Evolutionary conservation across 2,797 vertebrate species (phyloP).

Genomic region (Notoglanidium macrostoma): DNA sequence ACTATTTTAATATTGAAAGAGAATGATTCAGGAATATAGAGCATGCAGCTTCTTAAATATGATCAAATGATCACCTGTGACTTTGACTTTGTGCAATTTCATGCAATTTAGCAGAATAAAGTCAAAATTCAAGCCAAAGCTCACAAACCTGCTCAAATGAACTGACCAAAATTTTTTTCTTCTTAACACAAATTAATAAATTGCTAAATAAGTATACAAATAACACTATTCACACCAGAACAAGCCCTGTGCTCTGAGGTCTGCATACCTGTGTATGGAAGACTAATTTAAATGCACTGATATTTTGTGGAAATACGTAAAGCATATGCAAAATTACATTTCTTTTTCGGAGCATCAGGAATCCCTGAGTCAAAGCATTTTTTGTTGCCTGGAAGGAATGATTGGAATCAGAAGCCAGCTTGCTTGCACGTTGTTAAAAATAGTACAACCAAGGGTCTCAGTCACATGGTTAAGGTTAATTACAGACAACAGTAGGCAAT

Average conservation of each 20-base stretch:
- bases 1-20: neutral
- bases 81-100: neutral
- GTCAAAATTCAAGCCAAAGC: neutral
- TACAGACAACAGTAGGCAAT: slow-evolving; percentile 52
- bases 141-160: no score
- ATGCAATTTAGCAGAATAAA: neutral
- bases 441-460: slow-evolving; percentile 39
- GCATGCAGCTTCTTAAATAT: neutral
- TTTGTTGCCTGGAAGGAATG: slow-evolving; percentile 18
- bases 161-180: neutral
- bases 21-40: neutral
- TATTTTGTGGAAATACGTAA: neutral
- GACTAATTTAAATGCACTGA: neutral
- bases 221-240: neutral
- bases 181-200: neutral
- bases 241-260: no score
- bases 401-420: slow-evolving; percentile 9
- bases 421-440: slow-evolving; percentile 45
- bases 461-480: slow-evolving; percentile 55
- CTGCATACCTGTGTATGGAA: neutral
- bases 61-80: neutral
- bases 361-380: slow-evolving; percentile 10
- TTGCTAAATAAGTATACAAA: neutral
- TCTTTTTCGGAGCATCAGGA: neutral
- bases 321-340: neutral